Evolutionary conservation across 2,113 vertebrate genomes (phyloP).

Genomic region (Piaya cayana): DNA sequence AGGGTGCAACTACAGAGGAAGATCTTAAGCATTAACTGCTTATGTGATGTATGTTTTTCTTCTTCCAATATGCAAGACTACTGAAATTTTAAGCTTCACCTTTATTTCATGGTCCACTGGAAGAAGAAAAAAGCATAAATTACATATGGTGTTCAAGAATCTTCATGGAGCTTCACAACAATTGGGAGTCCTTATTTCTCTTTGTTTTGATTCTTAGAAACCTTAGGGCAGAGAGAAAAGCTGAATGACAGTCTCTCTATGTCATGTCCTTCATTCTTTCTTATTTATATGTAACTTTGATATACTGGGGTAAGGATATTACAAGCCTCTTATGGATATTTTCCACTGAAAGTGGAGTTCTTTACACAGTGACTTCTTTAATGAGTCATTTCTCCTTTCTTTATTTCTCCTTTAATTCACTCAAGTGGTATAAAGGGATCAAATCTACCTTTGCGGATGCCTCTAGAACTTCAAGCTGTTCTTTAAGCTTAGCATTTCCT

Average conservation of each 20-base stretch:
- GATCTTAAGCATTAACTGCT: neutral
- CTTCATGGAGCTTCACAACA: accelerated
- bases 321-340: neutral
- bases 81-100: neutral
- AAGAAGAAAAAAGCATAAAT: neutral
- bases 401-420: neutral
- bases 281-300: neutral
- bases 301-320: neutral
- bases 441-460: neutral
- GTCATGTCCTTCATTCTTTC: neutral
- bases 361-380: neutral
- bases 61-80: neutral
- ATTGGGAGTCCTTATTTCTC: neutral
- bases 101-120: neutral
- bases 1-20: accelerated
- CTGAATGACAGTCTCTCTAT: neutral
- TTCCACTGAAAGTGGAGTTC: neutral
- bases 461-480: neutral
- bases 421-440: neutral
- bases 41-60: accelerated
- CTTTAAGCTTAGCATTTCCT: neutral
- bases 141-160: neutral
- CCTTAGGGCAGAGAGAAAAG: neutral
- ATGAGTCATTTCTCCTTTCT: neutral
- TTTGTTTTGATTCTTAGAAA: neutral